Conservation (phyloP, 2,113 vertebrate species). For the Daphoenositta chrysoptera region DNA sequence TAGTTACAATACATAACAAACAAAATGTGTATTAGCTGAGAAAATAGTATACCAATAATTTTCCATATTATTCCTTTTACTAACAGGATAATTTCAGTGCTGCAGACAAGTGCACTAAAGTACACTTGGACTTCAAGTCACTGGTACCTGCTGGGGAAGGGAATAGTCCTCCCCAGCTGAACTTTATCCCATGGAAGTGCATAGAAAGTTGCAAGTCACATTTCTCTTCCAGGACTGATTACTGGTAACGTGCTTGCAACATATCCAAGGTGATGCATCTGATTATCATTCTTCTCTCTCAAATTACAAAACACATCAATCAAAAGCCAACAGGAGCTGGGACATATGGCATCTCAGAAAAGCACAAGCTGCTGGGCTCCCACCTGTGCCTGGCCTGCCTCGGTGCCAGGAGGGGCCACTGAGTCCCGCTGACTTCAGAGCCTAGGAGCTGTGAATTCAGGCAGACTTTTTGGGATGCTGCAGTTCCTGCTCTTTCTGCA, state of each 20-base stretch:
- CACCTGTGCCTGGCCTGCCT: background rate
- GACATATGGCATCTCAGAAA: background rate
- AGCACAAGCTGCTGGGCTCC: background rate
- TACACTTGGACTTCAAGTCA: background rate
- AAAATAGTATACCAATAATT: background rate
- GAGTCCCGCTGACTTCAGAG: background rate
- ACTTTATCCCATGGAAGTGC: background rate
- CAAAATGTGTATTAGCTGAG: background rate
- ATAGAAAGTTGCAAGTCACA: background rate
- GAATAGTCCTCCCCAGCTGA: background rate
- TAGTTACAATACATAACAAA: background rate
- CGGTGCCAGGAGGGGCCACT: background rate
- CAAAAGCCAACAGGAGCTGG: background rate
- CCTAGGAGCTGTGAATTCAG: background rate
- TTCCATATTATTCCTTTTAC: background rate
- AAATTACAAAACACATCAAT: constrained; percentile 2
- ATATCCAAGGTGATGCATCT: background rate
- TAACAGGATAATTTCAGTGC: background rate
- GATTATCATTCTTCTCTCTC: background rate
- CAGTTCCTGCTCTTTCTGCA: background rate
- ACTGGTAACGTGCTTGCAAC: background rate
- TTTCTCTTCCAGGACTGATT: background rate
- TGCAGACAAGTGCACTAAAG: background rate
- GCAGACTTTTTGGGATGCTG: background rate
- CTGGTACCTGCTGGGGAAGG: background rate